phyloP scores from a whole-genome alignment of 1,140 invertebrate species.

The Aphaenogaster rudis region DNA sequence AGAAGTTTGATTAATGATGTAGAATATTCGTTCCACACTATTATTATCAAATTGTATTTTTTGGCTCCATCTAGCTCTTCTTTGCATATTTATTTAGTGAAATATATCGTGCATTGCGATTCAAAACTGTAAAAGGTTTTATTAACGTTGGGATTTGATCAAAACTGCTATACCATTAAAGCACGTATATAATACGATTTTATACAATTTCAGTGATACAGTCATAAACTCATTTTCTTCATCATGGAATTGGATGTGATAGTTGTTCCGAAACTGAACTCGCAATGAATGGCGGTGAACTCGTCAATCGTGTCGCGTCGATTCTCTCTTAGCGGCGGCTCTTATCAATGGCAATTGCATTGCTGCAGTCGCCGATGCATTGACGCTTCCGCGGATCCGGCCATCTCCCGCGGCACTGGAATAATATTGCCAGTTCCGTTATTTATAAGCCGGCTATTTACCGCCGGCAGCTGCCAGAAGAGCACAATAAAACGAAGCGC shows the following conservation, averaged over 20 bases:
- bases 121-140: neutral
- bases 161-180: neutral
- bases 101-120: neutral
- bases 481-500: conserved; percentile 79
- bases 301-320: conserved; percentile 58
- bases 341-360: conserved; percentile 75
- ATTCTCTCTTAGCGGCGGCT: conserved; percentile 74
- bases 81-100: neutral
- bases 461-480: conserved; percentile 80
- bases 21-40: neutral
- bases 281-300: conserved; percentile 47
- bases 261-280: conserved; percentile 23
- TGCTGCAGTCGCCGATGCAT: conserved; percentile 51
- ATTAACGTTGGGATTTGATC: neutral
- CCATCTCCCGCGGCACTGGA: conserved; percentile 28
- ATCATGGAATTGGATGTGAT: conserved; percentile 5
- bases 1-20: conserved; percentile 5
- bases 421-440: conserved; percentile 74
- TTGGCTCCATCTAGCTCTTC: neutral
- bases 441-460: conserved; percentile 82
- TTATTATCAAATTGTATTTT: conserved; percentile 5
- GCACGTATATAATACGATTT: neutral
- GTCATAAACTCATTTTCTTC: conserved; percentile 35
- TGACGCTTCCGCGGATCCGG: conserved; percentile 36
- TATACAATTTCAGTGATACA: neutral